phyloP scores from a whole-genome alignment of 2,113 vertebrate species.

The Herpetotheres cachinnans region DNA sequence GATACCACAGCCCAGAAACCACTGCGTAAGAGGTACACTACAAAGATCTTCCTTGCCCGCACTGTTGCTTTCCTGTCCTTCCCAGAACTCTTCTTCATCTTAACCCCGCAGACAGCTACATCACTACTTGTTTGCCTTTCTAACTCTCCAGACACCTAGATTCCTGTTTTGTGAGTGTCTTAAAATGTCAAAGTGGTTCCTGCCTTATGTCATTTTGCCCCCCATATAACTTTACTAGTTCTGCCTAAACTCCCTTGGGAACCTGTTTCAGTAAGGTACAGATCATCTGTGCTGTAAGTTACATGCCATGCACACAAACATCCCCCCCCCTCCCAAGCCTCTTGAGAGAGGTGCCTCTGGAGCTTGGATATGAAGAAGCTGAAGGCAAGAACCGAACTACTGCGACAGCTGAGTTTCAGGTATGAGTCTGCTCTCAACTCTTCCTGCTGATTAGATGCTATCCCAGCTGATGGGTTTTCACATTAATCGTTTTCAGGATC shows the following conservation, averaged over 20 bases:
- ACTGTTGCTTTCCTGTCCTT: background rate
- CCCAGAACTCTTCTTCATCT: background rate
- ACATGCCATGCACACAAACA: background rate
- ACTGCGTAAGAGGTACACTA: background rate
- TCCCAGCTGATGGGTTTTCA: background rate
- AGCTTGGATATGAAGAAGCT: background rate
- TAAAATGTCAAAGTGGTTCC: background rate
- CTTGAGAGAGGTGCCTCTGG: background rate
- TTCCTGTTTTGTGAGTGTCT: background rate
- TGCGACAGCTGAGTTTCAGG: background rate
- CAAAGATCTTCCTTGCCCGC: background rate
- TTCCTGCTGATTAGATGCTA: background rate
- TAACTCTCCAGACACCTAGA: background rate
- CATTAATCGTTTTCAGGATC: background rate
- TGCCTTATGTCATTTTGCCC: background rate
- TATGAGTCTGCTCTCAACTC: fast-evolving
- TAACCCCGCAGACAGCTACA: background rate
- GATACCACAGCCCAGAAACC: background rate
- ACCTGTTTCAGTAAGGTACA: background rate
- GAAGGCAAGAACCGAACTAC: background rate
- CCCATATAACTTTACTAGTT: background rate
- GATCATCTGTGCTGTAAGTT: background rate
- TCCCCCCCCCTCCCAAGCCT: background rate
- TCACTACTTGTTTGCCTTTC: background rate
- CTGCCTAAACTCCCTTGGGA: background rate